Base-by-base conservation (phyloP, 2,797 vertebrate genomes). In the Lithobates pipiens region DNA sequence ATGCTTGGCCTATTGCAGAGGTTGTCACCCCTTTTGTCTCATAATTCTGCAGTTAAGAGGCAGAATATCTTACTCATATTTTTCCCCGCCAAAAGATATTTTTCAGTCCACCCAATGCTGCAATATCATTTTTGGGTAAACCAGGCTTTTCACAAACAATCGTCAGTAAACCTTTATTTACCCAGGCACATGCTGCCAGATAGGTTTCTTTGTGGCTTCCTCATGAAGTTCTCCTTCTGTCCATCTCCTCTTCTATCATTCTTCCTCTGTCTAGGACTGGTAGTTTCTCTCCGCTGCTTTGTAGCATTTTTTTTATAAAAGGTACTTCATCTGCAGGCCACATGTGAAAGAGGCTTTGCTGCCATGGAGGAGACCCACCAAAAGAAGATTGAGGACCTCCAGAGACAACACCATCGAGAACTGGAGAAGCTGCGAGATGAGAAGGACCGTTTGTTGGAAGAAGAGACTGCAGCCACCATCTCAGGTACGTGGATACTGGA, bases 301-400 rank as follows among this genome's bases (percentile, higher is more conserved):
- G 54, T 61, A 61, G 54, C 18, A 61, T 61, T 61, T 23, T 25
- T 65, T 67, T 65, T 65, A 65, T 67, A 67, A 27, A 67, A 5
- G n/a, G n/a, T 67, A 10, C 10, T 75, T 74, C 6, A 88, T 88
- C 88, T 86, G 34, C 89, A 99, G 98, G 97, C 97, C 86, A 99
- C 98, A 0, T 99, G 98, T 80, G 98, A 99, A 91, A 96, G 98
- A 68, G 98, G 98, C 61, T 99, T 99, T 91, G 94, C 97, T 15
- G 97, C 97, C 57, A 99, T 99, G 98, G 98, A 99, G 89, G 97
- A 99, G 90, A 99, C 98, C 0, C 98, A 99, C 90, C 97, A 99
- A 86, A 99, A 99, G 91, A 96, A 99, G 87, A 95, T 99, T 0
- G 97, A 97, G 67, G 98, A 99, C 89, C 92, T 99, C 86, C 98